Evolutionary conservation across 2,888 invertebrate species (phyloP).

Genomic region (Chymomyza fuscimana): DNA sequence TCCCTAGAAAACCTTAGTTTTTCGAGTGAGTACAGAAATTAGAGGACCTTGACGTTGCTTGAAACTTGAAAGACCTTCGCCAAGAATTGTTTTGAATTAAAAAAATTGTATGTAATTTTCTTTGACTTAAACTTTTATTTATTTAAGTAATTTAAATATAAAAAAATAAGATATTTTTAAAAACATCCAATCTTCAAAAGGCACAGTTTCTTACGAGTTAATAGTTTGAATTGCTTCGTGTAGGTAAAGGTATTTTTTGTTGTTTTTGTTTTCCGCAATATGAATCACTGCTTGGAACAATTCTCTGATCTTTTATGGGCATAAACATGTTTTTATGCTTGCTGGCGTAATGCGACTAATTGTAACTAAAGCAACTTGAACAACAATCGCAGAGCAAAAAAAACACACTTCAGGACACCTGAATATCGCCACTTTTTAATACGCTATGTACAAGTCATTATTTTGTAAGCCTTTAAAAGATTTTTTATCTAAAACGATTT

Average conservation of each 20-base stretch:
- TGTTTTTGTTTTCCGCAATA: background rate
- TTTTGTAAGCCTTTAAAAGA: too few relatives aligned
- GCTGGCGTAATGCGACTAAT: slow-evolving; percentile 68
- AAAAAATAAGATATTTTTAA: too few relatives aligned
- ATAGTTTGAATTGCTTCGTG: background rate
- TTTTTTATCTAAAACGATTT: too few relatives aligned
- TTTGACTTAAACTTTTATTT: too few relatives aligned
- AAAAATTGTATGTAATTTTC: too few relatives aligned
- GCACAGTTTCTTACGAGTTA: background rate
- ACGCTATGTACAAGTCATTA: too few relatives aligned
- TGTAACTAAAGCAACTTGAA: slow-evolving; percentile 59
- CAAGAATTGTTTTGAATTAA: too few relatives aligned
- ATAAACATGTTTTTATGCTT: slow-evolving; percentile 53
- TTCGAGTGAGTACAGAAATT: too few relatives aligned
- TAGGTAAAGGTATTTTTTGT: background rate
- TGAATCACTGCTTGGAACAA: slow-evolving; percentile 32
- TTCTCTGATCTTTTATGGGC: slow-evolving; percentile 55
- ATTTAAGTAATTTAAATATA: too few relatives aligned
- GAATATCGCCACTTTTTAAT: background rate
- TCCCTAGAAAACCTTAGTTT: too few relatives aligned
- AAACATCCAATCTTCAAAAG: background rate
- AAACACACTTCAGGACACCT: background rate
- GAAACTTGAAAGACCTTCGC: too few relatives aligned
- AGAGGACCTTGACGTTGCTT: too few relatives aligned
- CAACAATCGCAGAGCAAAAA: slow-evolving; percentile 29